Conservation (phyloP, 64 coral and sea anemone genomes). For the Anthopleura sola region DNA sequence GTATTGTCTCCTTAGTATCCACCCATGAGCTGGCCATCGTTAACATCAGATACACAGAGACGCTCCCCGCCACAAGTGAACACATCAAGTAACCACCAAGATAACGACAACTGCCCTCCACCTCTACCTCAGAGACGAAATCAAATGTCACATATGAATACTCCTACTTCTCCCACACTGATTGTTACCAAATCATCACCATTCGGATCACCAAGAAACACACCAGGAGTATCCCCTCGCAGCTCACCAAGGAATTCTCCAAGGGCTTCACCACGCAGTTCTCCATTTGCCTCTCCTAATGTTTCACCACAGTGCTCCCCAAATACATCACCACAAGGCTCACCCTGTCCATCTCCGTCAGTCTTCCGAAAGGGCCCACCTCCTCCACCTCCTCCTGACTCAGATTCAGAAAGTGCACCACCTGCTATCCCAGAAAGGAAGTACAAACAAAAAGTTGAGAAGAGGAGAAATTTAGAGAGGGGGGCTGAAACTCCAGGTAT, state of each 20-base stretch:
- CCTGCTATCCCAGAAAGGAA: conserved; percentile 82
- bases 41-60: conserved; percentile 25
- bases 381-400: conserved; percentile 54
- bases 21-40: conserved; percentile 2
- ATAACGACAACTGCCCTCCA: conserved; percentile 43
- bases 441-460: conserved; percentile 35
- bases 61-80: conserved; percentile 5
- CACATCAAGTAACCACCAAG: not conserved
- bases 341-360: conserved; percentile 65
- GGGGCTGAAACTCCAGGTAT: not conserved
- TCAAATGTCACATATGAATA: conserved; percentile 35
- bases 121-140: conserved; percentile 72
- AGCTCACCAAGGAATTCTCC: conserved; percentile 80
- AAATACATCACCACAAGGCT: conserved; percentile 43
- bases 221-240: conserved; percentile 66
- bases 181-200: conserved; percentile 78
- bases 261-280: conserved; percentile 63
- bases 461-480: not conserved
- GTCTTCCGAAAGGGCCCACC: conserved; percentile 56
- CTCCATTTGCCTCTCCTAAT: conserved; percentile 66
- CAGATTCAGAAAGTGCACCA: conserved; percentile 59
- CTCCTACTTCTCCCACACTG: conserved; percentile 83
- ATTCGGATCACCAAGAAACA: conserved; percentile 61
- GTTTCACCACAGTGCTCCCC: conserved; percentile 63
- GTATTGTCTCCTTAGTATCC: conserved; percentile 2